These are phyloP conservation scores for Stratiolaelaps scimitus DNA, from an alignment of 1,140 invertebrate genomes.

Conservation along the genomic window DNA sequence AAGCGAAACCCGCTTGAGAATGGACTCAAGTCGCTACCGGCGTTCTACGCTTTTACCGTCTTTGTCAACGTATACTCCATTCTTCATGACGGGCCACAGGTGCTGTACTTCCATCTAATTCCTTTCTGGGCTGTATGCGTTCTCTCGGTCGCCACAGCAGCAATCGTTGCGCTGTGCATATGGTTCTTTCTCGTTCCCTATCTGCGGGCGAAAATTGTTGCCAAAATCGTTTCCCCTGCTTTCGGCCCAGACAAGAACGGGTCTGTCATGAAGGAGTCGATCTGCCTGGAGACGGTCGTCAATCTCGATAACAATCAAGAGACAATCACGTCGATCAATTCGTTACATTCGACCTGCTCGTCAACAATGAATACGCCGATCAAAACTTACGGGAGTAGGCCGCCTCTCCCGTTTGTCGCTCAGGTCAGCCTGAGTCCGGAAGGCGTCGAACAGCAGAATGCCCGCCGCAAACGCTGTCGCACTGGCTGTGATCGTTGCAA, in stretches of 20 bases:
- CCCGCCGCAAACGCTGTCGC: constrained; percentile 7
- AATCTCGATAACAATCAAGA: constrained; percentile 11
- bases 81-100: constrained; percentile 74
- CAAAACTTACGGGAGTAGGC: not conserved
- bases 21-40: constrained; percentile 68
- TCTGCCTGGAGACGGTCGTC: not conserved
- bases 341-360: constrained; percentile 11
- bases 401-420: not conserved
- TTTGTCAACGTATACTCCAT: constrained; percentile 85
- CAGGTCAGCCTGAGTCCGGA: constrained; percentile 24
- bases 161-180: constrained; percentile 56
- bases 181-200: constrained; percentile 63
- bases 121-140: constrained; percentile 69
- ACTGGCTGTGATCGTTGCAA: constrained; percentile 23
- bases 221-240: constrained; percentile 11
- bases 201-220: constrained; percentile 29
- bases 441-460: not conserved
- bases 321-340: constrained; percentile 20
- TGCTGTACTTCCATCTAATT: constrained; percentile 42
- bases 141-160: constrained; percentile 53
- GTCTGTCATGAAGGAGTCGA: constrained; percentile 15
- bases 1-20: constrained; percentile 62
- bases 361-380: constrained; percentile 2
- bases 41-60: constrained; percentile 84
- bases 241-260: constrained; percentile 10